Evolutionary conservation across 2,888 invertebrate species (phyloP), one percentile per base, ranked within the genome.

Genomic region (Drosophila neonasuta): DNA sequence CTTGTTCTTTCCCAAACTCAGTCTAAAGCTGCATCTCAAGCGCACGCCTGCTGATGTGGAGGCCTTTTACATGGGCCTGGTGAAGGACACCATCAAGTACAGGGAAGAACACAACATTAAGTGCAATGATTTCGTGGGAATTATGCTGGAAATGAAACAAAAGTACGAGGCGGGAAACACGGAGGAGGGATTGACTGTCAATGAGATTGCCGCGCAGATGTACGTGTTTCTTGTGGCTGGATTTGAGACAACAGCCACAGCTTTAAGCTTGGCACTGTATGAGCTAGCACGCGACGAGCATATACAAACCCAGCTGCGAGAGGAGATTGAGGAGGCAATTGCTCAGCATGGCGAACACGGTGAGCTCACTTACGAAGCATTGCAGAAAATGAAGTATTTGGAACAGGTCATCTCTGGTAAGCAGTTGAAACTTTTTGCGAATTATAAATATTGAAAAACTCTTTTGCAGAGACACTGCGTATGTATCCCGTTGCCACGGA

Each of bases 241-340:
- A 0, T 94, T 93, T 76, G 94, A 94, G 85, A 94, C 94, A 0
- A 93, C 94, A 0, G 93, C 94, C 0, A 92, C 93, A 0, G 92
- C 93, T 0, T 91, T 94, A 11, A 92, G 92, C 69, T 93, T 93
- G 64, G 77, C 85, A 0, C 42, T 90, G 0, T 90, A 88, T 11
- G 90, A 90, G 60, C 58, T 90, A 58, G 89, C 89, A 0, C 48
- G 65, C 2, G 68, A 89, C 60, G 67, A 57, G 8, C 56, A 86
- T 1, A 71, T 87, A 61, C 86, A 58, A 75, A 79, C 89, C 1
- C 91, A 86, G 57, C 77, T 91, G 1, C 77, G 92, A 4, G 75
- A 85, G 9, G 92, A 93, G 83, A 89, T 92, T 10, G 84, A 89
- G 29, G 71, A 81, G 2, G 65, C 73, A 0, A 44, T 86, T 2